Base-by-base conservation (phyloP, 2,113 vertebrate species). In the Tragelaphus imberbis region DNA sequence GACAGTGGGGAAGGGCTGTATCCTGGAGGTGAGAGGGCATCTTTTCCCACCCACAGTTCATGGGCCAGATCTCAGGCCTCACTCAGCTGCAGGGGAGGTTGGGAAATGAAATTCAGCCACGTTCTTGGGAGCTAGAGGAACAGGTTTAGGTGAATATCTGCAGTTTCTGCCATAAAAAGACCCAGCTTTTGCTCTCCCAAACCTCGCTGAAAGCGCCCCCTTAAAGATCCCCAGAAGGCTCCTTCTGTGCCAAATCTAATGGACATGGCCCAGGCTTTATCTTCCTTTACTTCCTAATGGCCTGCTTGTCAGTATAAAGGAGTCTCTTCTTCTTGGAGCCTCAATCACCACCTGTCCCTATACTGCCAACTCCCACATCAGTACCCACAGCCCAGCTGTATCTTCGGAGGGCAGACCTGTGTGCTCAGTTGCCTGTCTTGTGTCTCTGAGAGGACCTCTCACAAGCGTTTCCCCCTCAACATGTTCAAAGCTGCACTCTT, bases 381-480 rank as follows among this genome's bases (percentile, higher is more conserved):
- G 33, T 16, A 25, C 3, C 59, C 80, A 30, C 93, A 61, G 16
- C 65, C 49, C 90, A 2, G 21, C 53, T 75, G 9, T 88, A 40
- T 84, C 90, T 49, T 21, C 17, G 0, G 6, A 13, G 17, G 53
- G 44, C 30, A 21, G 23, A 28, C 68, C 61, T 65, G 44, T 23
- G 11, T 13, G 13, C 21, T 11, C 61, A 17, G 30, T 23, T 63
- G 55, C 55, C 68, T n/a, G n/a, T n/a, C 68, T 1, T 2, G 13
- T n/a, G 17, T 88, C 65, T n/a, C 40, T 7, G 19, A 49, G 61
- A 56, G 53, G 11, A 13, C 14, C 3, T 44, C 15, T 33, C 80
- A 19, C 33, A 16, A 5, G 16, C 5, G 0, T 14, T 1, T n/a
- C 14, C 59, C 6, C 5, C 36, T 59, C 56, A 19, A 3, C 14